Evolutionary conservation across 2,113 vertebrate genomes (phyloP), one percentile per base, ranked within the genome.

Genomic region (Microcebus jonahi): DNA sequence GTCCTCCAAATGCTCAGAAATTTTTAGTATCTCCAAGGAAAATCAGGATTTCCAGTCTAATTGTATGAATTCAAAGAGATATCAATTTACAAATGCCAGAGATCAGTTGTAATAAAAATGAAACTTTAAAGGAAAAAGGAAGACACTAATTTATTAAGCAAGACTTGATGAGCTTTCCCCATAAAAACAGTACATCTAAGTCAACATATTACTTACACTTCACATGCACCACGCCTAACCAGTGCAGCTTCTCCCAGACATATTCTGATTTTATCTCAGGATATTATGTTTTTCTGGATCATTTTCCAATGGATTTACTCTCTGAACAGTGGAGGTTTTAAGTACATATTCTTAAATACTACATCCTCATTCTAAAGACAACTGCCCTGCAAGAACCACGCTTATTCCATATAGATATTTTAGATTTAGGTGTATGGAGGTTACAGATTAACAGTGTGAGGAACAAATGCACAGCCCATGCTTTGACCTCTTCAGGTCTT

Each of bases 1-100:
- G 80, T 97, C 97, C 77, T 95, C n/a, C 96, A 95, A 88, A 61
- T 81, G 17, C 70, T 96, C 27, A 84, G 23, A 94, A 97, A 97
- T 89, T 95, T 97, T 97, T 82, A 93, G 21, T 48, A 95, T 88
- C 80, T 77, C 57, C 59, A 73, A 88, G 14, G 8, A 91, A 48
- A 91, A 57, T 36, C 42, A 68, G 45, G n/a, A n/a, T 73, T 90
- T 45, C n/a, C 3, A 91, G 90, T 85, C 93, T 96, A 97, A 94
- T 39, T 36, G 18, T 88, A 76, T 57, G 61, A 75, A 96, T 80
- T 39, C 53, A 81, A 84, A 90, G 39, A 75, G 77, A 82, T 34
- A 48, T 36, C 27, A 90, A 93, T 65, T 15, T n/a, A 81, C 50
- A 95, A 87, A 81, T 68, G 57, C 4, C 39, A 80, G 3, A n/a